Conservation (phyloP, 2,113 vertebrate genomes). For the Spermophilus dauricus region DNA sequence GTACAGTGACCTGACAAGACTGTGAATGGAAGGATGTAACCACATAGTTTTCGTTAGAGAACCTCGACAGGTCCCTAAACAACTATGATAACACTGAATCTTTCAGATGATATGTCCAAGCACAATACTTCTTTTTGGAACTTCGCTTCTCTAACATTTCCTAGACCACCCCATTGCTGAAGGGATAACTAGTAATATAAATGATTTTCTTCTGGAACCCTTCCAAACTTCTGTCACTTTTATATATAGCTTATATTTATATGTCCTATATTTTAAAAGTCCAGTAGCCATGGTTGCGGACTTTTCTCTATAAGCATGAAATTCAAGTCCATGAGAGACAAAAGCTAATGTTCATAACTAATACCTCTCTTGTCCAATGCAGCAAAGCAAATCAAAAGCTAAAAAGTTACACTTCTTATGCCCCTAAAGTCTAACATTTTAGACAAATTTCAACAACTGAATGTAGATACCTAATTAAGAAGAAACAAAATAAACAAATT, state of each 20-base stretch:
- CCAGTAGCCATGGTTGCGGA: background rate
- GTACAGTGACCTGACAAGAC: background rate
- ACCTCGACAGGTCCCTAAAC: background rate
- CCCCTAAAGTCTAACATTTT: background rate
- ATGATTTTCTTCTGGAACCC: background rate
- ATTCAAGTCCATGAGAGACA: background rate
- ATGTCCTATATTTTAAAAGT: background rate
- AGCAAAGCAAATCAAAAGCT: background rate
- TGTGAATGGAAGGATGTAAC: background rate
- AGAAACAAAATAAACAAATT: conserved; percentile 8
- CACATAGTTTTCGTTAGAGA: background rate
- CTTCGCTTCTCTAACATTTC: background rate
- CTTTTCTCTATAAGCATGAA: background rate
- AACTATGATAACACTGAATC: background rate
- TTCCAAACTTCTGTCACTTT: background rate
- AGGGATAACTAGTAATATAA: background rate
- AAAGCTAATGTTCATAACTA: background rate
- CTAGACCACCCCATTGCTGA: too few species aligned
- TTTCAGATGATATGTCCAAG: background rate
- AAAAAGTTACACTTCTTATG: background rate
- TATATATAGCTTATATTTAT: background rate
- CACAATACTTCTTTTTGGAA: background rate
- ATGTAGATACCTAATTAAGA: background rate
- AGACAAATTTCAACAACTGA: background rate
- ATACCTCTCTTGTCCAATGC: background rate